Evolutionary conservation across 2,888 invertebrate species (phyloP).

Genomic region (Ceratothoa steindachneri): DNA sequence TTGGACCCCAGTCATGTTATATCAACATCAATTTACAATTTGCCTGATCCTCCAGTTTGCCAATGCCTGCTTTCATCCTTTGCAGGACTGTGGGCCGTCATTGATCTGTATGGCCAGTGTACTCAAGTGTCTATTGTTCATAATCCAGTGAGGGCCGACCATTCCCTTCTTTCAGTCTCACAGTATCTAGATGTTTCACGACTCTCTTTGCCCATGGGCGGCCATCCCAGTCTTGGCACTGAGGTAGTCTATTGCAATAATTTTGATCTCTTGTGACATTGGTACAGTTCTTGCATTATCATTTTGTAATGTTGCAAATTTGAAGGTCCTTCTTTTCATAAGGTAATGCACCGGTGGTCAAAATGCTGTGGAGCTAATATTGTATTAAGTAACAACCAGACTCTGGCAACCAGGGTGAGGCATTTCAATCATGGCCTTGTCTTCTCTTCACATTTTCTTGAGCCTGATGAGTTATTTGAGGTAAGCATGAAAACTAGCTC

Average conservation of each 20-base stretch:
- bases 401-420: constrained; percentile 61
- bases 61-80: too few species aligned
- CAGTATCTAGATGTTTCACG: constrained; percentile 50
- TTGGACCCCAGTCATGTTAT: too few species aligned
- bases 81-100: constrained; percentile 85
- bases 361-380: constrained; percentile 65
- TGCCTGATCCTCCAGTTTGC: too few species aligned
- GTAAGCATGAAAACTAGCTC: too few species aligned
- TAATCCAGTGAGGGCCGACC: constrained; percentile 47
- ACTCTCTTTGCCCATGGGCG: constrained; percentile 55
- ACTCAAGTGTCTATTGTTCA: constrained; percentile 69
- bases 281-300: neutral
- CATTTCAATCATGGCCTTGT: constrained; percentile 54
- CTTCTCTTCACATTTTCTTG: constrained; percentile 55
- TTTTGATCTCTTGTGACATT: neutral
- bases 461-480: constrained; percentile 74
- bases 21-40: too few species aligned
- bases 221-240: constrained; percentile 53
- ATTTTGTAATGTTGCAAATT: too few species aligned
- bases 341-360: constrained; percentile 54
- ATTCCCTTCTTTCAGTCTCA: constrained; percentile 50
- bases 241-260: constrained; percentile 52
- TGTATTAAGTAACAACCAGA: constrained; percentile 64
- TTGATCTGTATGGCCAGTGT: constrained; percentile 91
- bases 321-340: too few species aligned